Percentiles rank a stretch among this genome's conserved stretches.
These are phyloP conservation scores for Rotaria magnacalcarata DNA, from an alignment of 2,888 invertebrate genomes.

Conservation along the genomic window DNA sequence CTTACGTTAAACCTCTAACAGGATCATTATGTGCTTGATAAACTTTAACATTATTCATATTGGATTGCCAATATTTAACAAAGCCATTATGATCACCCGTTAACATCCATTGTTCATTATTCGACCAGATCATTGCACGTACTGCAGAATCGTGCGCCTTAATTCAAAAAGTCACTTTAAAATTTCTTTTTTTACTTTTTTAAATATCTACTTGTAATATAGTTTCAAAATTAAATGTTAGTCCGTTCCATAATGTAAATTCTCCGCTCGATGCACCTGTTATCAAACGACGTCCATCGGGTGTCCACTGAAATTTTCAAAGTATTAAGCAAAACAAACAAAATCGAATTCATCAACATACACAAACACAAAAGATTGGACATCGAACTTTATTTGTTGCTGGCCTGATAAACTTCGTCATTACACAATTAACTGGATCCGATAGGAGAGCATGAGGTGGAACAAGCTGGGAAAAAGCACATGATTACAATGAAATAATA, in stretches of 20 bases:
- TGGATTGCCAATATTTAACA: constrained; percentile 99
- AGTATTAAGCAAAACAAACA: neutral
- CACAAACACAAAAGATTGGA: constrained; percentile 92
- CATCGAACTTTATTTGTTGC: constrained; percentile 99
- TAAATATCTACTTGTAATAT: constrained; percentile 77
- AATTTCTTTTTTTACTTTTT: neutral
- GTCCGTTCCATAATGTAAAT: constrained; percentile 97
- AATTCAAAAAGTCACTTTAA: neutral
- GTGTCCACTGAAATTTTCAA: constrained; percentile 73
- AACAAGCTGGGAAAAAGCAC: constrained; percentile 56
- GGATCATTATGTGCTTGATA: constrained; percentile 99
- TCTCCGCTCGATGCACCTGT: constrained; percentile 98
- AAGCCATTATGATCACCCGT: constrained; percentile 97
- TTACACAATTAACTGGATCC: constrained; percentile 86
- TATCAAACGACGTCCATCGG: constrained; percentile 90
- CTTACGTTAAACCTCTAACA: constrained; percentile 89
- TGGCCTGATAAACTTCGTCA: constrained; percentile 84
- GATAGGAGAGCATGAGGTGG: constrained; percentile 89
- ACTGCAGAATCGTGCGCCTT: constrained; percentile 98
- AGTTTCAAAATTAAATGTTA: constrained; percentile 99
- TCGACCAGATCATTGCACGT: constrained; percentile 98
- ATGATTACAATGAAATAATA: constrained; percentile 45
- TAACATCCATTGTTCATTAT: constrained; percentile 99
- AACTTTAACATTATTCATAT: constrained; percentile 99
- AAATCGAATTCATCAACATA: constrained; percentile 52